phyloP scores from a whole-genome alignment of 2,888 invertebrate species.

The Erannis defoliaria region DNA sequence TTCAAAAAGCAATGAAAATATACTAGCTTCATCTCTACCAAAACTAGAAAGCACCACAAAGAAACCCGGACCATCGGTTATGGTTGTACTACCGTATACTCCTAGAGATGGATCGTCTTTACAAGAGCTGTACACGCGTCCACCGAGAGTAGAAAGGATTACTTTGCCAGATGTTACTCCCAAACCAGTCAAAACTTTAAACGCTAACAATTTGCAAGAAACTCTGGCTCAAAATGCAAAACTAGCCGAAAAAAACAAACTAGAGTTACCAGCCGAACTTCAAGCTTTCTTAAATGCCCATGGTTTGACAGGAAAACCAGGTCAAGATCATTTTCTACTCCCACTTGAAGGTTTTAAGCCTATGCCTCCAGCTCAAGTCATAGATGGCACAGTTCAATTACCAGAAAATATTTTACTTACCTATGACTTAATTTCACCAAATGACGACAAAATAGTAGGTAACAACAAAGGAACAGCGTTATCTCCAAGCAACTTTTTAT shows the following conservation, averaged over 20 bases:
- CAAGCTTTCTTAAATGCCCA: constrained; percentile 77
- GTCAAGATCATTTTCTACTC: constrained; percentile 73
- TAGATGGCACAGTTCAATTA: constrained; percentile 74
- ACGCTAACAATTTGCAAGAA: constrained; percentile 55
- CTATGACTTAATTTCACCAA: constrained; percentile 73
- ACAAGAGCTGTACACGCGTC: constrained; percentile 89
- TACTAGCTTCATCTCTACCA: constrained; percentile 48
- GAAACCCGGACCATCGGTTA: constrained; percentile 76
- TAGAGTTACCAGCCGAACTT: constrained; percentile 69
- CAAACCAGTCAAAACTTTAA: constrained; percentile 56
- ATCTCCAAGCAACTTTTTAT: constrained; percentile 68
- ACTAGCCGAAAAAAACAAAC: constrained; percentile 57
- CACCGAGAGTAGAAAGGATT: constrained; percentile 88
- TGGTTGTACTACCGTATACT: constrained; percentile 89
- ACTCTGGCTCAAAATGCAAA: constrained; percentile 59
- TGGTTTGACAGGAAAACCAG: constrained; percentile 71
- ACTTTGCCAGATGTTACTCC: constrained; percentile 65
- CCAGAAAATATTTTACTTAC: constrained; percentile 79
- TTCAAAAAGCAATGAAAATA: constrained; percentile 43
- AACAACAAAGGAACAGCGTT: constrained; percentile 43
- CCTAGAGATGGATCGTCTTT: constrained; percentile 85
- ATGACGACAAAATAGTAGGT: constrained; percentile 55
- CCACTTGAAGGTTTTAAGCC: constrained; percentile 82
- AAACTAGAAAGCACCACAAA: constrained; percentile 66
- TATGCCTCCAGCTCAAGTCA: constrained; percentile 70